phyloP scores from a whole-genome alignment of 2,888 invertebrate species.

The Protophormia terraenovae region DNA sequence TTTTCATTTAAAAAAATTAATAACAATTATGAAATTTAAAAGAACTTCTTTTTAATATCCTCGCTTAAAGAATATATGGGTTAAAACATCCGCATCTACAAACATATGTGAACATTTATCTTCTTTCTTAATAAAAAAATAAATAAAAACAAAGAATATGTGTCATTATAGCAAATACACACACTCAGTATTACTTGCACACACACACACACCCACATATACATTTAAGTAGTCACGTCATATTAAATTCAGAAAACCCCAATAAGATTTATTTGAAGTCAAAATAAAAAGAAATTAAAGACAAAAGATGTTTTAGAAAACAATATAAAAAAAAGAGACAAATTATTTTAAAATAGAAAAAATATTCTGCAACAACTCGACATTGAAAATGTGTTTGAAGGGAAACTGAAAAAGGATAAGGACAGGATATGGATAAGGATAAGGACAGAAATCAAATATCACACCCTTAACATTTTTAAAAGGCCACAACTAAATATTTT shows the following conservation, averaged over 20 bases:
- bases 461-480: not conserved
- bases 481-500: conserved; percentile 27
- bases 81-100: too few relatives aligned
- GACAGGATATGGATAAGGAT: not conserved
- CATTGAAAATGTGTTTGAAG: conserved; percentile 68
- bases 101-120: not conserved
- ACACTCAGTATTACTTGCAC: not conserved
- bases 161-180: conserved; percentile 36
- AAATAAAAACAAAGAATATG: conserved; percentile 7
- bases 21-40: too few relatives aligned
- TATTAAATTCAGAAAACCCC: not conserved
- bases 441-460: not conserved
- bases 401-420: not conserved
- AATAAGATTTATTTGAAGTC: conserved; percentile 44
- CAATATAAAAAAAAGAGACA: not conserved
- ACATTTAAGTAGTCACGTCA: conserved; percentile 18
- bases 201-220: not conserved
- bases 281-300: conserved; percentile 28
- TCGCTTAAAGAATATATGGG: conserved; percentile 18
- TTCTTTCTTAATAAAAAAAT: conserved; percentile 4
- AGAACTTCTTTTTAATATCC: not conserved
- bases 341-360: conserved; percentile 18
- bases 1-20: too few relatives aligned
- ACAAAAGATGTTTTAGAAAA: not conserved
- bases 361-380: conserved; percentile 51